These are phyloP conservation scores for Hybos culiciformis DNA, from an alignment of 2,888 invertebrate species.

Conservation along the genomic window DNA sequence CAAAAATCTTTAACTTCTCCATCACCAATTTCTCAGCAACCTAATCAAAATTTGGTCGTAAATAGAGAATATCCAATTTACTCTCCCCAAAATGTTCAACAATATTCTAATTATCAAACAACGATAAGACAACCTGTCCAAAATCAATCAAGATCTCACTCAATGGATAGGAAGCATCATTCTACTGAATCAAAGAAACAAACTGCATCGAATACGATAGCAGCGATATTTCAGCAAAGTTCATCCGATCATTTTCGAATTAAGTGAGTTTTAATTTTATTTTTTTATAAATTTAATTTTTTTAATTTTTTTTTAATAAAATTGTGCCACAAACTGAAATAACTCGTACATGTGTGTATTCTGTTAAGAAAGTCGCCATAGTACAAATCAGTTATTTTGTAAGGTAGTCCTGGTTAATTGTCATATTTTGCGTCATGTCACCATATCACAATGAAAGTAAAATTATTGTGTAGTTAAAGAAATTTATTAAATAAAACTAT, in stretches of 20 bases:
- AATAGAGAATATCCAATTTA: conserved; percentile 1
- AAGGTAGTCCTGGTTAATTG: too few relatives aligned
- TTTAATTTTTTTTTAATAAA: background rate
- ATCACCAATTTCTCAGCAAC: conserved; percentile 2
- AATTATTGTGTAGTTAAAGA: too few relatives aligned
- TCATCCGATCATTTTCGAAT: conserved; percentile 26
- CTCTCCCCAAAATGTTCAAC: conserved; percentile 7
- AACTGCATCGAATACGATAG: conserved; percentile 26
- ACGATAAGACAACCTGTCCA: conserved; percentile 7
- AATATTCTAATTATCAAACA: conserved; percentile 17
- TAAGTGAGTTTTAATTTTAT: conserved; percentile 21
- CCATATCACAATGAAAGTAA: too few relatives aligned
- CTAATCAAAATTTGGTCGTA: conserved; percentile 5
- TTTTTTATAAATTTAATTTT: background rate
- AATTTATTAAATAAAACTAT: too few relatives aligned
- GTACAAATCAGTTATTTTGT: too few relatives aligned
- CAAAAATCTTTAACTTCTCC: conserved; percentile 8
- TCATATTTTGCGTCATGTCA: too few relatives aligned
- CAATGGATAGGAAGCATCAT: conserved; percentile 3
- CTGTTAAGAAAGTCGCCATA: too few relatives aligned
- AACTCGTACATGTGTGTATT: too few relatives aligned
- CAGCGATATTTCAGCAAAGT: conserved; percentile 22
- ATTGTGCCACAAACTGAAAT: too few relatives aligned
- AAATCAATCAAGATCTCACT: background rate
- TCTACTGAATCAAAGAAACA: conserved; percentile 26